Conservation (phyloP, 1,140 invertebrate species). For the Chrysoperla carnea region DNA sequence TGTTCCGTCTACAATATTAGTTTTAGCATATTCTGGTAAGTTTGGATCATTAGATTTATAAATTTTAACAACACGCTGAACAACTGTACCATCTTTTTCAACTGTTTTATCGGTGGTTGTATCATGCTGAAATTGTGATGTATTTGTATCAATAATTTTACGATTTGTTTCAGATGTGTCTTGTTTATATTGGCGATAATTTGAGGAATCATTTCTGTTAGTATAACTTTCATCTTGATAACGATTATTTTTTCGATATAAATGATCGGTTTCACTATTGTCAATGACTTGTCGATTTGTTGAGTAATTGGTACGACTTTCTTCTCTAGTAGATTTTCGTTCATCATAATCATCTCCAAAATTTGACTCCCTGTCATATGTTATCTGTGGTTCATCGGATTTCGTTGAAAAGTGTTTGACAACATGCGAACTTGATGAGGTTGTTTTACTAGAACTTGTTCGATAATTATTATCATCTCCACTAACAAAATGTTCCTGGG, state of each 20-base stretch:
- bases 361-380: not conserved
- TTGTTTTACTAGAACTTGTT: conserved; percentile 24
- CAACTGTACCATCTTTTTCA: not conserved
- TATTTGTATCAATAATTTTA: not conserved
- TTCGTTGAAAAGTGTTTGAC: conserved; percentile 12
- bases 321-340: not conserved
- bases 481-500: conserved; percentile 37
- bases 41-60: not conserved
- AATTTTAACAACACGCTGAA: not conserved
- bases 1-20: conserved; percentile 36
- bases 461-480: conserved; percentile 31
- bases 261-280: too few species aligned
- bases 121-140: not conserved
- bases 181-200: not conserved
- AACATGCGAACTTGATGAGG: conserved; percentile 17
- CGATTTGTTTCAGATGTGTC: not conserved
- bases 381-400: conserved; percentile 3
- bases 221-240: not conserved
- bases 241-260: not conserved
- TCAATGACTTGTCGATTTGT: not conserved
- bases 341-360: not conserved
- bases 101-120: not conserved
- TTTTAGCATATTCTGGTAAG: conserved; percentile 22
- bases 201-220: not conserved
- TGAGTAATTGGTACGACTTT: not conserved